Evolutionary conservation across 2,113 vertebrate genomes (phyloP).

Genomic region (Phylloscopus whistleri): DNA sequence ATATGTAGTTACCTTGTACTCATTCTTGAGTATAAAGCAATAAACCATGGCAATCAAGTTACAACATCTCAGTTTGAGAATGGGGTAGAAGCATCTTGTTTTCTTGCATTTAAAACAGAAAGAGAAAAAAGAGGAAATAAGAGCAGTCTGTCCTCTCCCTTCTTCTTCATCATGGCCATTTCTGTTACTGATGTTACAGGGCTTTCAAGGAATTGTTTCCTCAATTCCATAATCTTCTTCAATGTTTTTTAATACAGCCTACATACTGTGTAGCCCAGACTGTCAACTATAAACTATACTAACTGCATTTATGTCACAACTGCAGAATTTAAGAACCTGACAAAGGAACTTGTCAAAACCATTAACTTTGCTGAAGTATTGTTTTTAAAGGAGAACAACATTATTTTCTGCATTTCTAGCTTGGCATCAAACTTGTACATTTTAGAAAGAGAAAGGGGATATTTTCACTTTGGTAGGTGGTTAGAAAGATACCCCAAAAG

Average conservation of each 20-base stretch:
- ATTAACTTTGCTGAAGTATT: not conserved
- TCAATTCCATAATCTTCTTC: not conserved
- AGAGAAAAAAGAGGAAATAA: not conserved
- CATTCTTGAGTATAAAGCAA: not conserved
- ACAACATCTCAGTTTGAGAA: not conserved
- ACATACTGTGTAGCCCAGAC: not conserved
- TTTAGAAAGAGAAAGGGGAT: not conserved
- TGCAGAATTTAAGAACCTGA: not conserved
- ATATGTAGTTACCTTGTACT: not conserved
- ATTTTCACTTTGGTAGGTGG: not conserved
- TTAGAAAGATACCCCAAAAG: not conserved
- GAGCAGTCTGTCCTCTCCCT: not conserved
- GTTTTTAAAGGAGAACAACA: not conserved
- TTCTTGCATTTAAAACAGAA: not conserved
- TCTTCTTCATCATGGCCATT: not conserved
- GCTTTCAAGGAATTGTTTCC: not conserved
- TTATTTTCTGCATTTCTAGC: not conserved
- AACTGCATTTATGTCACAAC: not conserved
- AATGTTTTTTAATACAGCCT: not conserved
- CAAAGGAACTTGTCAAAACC: not conserved
- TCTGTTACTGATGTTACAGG: not conserved
- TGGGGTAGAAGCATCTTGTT: accelerated
- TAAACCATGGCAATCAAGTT: not conserved
- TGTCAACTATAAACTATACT: not conserved
- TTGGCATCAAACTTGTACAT: not conserved